Base-by-base conservation (phyloP, 2,797 vertebrate species). In the Lepilemur septentrionalis region DNA sequence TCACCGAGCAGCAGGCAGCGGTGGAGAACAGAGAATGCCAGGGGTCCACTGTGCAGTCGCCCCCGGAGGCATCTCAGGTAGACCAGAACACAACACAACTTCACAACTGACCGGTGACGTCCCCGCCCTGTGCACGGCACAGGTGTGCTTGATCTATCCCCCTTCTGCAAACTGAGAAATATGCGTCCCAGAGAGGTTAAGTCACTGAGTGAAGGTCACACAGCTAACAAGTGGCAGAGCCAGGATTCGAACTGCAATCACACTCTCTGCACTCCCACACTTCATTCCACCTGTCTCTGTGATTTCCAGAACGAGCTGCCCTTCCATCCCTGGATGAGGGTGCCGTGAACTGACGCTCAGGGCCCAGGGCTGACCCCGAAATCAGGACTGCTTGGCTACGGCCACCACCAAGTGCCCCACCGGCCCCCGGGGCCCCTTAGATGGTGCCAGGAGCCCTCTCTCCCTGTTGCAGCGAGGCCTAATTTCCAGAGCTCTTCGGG, bases 21-120 rank as follows among this genome's bases (percentile, higher is more conserved):
- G 6, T 1, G 10, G 28, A 38, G 35, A 38, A 18, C 12, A n/a
- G 20, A 32, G 23, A 15, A 17, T 8, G 7, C 18, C 14, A 0
- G 2, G 38, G 70, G 8, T n/a, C 38, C 5, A 4, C 28, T 17
- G 11, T 5, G 35, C n/a, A 7, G 22, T 59, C 43, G 80, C 95
- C 79, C 6, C 30, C 67, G 18, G 70, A 46, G 15, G 0, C 0
- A 0, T 2, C 92, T 70, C 79, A 46, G 0, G 35, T 2, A 61
- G 50, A 65, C 69, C 38, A 92, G 22, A 38, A 50, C 50, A 79
- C 41, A 93, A 7, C 43, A 38, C 52, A 52, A 57, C 55, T 23
- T 57, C 50, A 76, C 41, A 1, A 3, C 41, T 79, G 46, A 87
- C 13, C 32, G 17, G 17, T 59, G 30, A 46, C 28, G 5, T 8